Conservation (phyloP, 2,797 vertebrate genomes). For the Selene dorsalis region DNA sequence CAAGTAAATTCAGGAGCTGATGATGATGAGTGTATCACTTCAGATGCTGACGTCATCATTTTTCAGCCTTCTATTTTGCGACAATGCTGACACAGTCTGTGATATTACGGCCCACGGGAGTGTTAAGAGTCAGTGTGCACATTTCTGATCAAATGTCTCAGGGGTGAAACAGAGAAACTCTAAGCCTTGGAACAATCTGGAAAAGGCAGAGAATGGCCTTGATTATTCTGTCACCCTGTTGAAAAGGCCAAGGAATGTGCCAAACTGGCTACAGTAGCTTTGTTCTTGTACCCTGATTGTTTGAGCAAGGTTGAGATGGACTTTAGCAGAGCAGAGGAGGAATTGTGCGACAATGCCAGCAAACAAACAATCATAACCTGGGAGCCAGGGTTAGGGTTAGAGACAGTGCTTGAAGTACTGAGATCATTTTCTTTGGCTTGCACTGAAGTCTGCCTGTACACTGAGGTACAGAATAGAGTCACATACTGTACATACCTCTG, state of each 20-base stretch:
- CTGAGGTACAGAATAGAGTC: conserved; percentile 30
- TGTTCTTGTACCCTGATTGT: conserved; percentile 79
- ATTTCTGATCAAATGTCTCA: conserved; percentile 79
- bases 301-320: conserved; percentile 78
- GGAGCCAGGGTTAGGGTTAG: too few relatives aligned
- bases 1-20: conserved; percentile 32
- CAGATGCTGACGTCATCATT: conserved; percentile 53
- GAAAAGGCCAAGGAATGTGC: conserved; percentile 83
- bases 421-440: conserved; percentile 9
- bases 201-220: conserved; percentile 83
- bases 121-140: conserved; percentile 66
- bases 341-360: conserved; percentile 72
- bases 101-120: conserved; percentile 69
- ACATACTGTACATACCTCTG: conserved; percentile 22
- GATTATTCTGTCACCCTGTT: conserved; percentile 83
- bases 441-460: conserved; percentile 24
- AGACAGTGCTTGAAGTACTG: conserved; percentile 38
- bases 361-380: conserved; percentile 67
- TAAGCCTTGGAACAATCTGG: conserved; percentile 70
- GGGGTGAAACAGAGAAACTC: conserved; percentile 73
- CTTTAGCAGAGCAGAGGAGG: conserved; percentile 76
- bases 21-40: conserved; percentile 55
- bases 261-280: conserved; percentile 85
- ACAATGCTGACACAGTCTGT: conserved; percentile 73
- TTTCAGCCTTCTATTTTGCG: conserved; percentile 63